phyloP scores from a whole-genome alignment of 2,888 invertebrate genomes.

The Pseudococcus jackbeardsleyi region DNA sequence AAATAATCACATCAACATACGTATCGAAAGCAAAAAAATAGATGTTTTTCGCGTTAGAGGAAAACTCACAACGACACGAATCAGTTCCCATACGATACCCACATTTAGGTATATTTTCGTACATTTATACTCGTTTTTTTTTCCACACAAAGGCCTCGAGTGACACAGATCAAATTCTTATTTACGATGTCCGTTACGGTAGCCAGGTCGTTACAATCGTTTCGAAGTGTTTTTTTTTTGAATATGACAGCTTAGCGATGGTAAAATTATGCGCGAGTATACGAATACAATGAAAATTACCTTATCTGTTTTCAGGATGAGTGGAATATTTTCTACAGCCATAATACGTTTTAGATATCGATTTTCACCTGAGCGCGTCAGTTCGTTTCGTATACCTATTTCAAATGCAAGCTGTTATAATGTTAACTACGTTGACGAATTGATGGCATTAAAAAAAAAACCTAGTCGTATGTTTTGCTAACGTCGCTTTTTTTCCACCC shows the following conservation, averaged over 20 bases:
- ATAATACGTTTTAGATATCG: conserved; percentile 22
- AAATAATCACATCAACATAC: no score
- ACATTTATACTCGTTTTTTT: not conserved
- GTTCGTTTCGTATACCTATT: not conserved
- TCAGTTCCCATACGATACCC: no score
- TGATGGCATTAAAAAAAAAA: not conserved
- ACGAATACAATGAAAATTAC: conserved; percentile 44
- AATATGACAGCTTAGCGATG: conserved; percentile 21
- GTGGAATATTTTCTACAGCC: conserved; percentile 36
- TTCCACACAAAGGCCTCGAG: not conserved
- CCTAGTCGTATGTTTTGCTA: not conserved
- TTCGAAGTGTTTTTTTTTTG: not conserved
- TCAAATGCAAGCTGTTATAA: conserved; percentile 22
- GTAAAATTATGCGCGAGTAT: conserved; percentile 28
- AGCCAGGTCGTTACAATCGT: conserved; percentile 1
- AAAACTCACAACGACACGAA: no score
- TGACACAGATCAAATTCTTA: conserved; percentile 38
- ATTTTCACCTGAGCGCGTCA: conserved; percentile 26
- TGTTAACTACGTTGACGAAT: conserved; percentile 11
- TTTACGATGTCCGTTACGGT: conserved; percentile 13
- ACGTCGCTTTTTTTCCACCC: not conserved
- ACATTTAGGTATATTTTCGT: not conserved
- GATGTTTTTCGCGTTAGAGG: no score
- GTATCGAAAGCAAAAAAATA: no score
- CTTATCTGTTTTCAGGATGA: conserved; percentile 44